Evolutionary conservation across 2,888 invertebrate genomes (phyloP).

Genomic region (Scotopteryx bipunctaria): DNA sequence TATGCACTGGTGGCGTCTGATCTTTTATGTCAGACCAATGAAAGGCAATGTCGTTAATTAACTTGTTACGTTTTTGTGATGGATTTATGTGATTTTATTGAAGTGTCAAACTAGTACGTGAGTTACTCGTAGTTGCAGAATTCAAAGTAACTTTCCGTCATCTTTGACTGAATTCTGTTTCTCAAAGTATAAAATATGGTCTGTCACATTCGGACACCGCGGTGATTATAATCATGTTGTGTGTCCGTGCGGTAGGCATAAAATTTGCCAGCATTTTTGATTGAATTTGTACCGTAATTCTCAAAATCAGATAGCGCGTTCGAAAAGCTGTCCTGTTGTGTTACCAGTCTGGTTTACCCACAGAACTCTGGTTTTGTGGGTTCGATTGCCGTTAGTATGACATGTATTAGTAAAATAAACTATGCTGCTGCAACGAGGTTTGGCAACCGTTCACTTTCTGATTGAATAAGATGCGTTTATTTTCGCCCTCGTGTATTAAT

Average conservation of each 20-base stretch:
- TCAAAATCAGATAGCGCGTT: slow-evolving; percentile 21
- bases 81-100: slow-evolving; percentile 19
- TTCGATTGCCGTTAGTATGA: slow-evolving; percentile 24
- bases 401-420: slow-evolving; percentile 3
- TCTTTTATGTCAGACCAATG: slow-evolving; percentile 49
- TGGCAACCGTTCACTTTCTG: slow-evolving; percentile 46
- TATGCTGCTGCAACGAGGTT: slow-evolving; percentile 25
- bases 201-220: slow-evolving; percentile 17
- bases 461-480: slow-evolving; percentile 48
- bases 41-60: slow-evolving; percentile 44
- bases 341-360: slow-evolving; percentile 24
- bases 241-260: slow-evolving; percentile 9
- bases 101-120: slow-evolving; percentile 13
- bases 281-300: slow-evolving; percentile 25
- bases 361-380: slow-evolving; percentile 25
- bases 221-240: slow-evolving; percentile 17
- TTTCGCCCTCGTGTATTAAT: slow-evolving; percentile 41
- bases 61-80: slow-evolving; percentile 25
- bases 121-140: slow-evolving; percentile 7
- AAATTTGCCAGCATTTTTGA: slow-evolving; percentile 17
- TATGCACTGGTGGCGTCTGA: slow-evolving; percentile 33
- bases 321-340: slow-evolving; percentile 20
- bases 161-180: slow-evolving; percentile 11
- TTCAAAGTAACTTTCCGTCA: neutral
- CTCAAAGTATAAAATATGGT: slow-evolving; percentile 9